A percentile compares a stretch with the other conserved stretches of the same genome.
Conservation (phyloP, 2,888 invertebrate genomes). For the Ophioninae sp. region DNA sequence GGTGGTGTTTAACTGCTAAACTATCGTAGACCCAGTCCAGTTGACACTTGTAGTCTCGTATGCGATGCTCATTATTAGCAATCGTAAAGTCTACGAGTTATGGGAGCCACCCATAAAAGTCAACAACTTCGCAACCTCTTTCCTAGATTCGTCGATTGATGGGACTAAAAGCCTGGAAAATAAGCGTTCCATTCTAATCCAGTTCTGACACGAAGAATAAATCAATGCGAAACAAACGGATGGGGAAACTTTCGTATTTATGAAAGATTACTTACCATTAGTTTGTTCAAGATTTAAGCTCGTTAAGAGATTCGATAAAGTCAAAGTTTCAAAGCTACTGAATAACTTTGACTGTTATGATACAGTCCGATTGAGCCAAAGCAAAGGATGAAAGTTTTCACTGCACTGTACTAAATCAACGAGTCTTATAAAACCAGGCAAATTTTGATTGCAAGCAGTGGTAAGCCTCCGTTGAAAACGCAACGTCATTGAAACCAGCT, state of each 20-base stretch:
- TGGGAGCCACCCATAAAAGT: slow-evolving; percentile 40
- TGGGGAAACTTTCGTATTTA: neutral
- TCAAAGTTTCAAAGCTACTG: neutral
- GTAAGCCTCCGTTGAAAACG: neutral
- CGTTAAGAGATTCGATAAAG: neutral
- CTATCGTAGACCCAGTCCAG: neutral
- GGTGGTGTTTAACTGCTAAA: neutral
- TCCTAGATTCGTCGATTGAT: slow-evolving; percentile 21
- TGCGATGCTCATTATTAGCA: slow-evolving; percentile 2
- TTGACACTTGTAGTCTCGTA: neutral
- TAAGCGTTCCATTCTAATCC: neutral
- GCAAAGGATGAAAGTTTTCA: neutral
- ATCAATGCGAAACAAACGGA: neutral
- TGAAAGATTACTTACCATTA: neutral
- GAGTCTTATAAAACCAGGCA: neutral
- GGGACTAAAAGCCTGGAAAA: slow-evolving; percentile 1
- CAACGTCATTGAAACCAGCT: neutral
- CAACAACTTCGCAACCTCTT: slow-evolving; percentile 45
- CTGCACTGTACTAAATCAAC: neutral
- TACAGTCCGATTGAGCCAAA: neutral
- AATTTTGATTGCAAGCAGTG: neutral
- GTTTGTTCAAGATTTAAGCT: neutral
- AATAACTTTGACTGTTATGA: neutral
- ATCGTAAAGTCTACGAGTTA: slow-evolving; percentile 8
- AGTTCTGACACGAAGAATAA: neutral